A percentile compares a stretch with the other conserved stretches of the same genome.
These are phyloP conservation scores for Leptodactylus fallax DNA, from an alignment of 2,797 vertebrate species.

Conservation along the genomic window DNA sequence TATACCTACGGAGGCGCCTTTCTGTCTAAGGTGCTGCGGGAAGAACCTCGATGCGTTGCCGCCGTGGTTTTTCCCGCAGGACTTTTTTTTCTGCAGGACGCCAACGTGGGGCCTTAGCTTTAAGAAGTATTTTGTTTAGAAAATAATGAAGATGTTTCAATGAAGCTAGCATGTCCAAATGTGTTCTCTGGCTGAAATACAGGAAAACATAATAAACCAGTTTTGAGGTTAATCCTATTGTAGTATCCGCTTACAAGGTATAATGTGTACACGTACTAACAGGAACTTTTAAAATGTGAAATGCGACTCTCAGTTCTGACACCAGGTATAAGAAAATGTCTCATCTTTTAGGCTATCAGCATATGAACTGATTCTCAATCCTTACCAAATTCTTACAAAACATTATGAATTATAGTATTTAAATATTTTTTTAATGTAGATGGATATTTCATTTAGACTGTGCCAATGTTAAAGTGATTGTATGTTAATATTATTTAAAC, in stretches of 20 bases:
- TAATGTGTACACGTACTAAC: background rate
- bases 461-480: background rate
- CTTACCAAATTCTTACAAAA: background rate
- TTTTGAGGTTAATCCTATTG: constrained; percentile 9
- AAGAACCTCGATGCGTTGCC: no score
- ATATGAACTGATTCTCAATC: constrained; percentile 9
- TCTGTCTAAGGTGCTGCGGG: no score
- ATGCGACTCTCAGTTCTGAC: background rate
- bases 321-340: background rate
- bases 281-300: no score
- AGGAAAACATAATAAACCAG: background rate
- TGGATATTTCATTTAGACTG: background rate
- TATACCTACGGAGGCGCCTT: no score
- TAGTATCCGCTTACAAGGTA: background rate
- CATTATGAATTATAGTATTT: background rate
- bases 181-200: no score
- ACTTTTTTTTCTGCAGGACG: no score
- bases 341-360: background rate
- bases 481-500: constrained; percentile 20
- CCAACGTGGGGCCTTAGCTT: no score
- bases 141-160: constrained; percentile 48
- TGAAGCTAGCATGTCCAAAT: background rate
- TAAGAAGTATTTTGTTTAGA: constrained; percentile 8
- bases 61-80: no score
- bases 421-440: background rate